Evolutionary conservation across 2,888 invertebrate species (phyloP), one percentile per base, ranked within the genome.

Genomic region (Diarsia brunnea): DNA sequence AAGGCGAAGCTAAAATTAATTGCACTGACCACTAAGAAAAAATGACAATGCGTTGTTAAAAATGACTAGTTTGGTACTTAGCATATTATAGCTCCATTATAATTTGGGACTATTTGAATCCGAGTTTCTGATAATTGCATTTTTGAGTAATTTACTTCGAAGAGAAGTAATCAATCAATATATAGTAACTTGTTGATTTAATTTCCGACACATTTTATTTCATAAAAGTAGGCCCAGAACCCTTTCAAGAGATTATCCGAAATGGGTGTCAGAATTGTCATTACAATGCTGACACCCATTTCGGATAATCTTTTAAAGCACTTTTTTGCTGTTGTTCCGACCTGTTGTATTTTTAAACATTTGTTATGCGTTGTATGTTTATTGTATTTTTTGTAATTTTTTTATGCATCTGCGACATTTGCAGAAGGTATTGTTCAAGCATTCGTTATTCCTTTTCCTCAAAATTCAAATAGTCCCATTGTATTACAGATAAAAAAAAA

Each of bases 61-160:
- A 94, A 94, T 94, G 94, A 94, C 94, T 94, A 94, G 94, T 63
- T 63, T 43, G 43, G 43, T 90, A 91, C 78, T 84, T 85, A 90
- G 89, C 77, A 79, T 85, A 86, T 84, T 83, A 89, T 84, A 87
- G 75, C 79, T 78, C 58, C 27, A 11, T 76, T 78, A 63, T 60
- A 58, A 63, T 27, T 83, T 82, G 78, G 64, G 73, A 74, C 78
- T 82, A 84, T 73, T 85, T 79, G 79, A 78, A 84, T 82, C 16
- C 38, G 63, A 60, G 19, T 60, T 69, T n/a, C 21, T 53, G 43
- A 19, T 43, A 31, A 5, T 51, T 64, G 27, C 11, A 27, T 69
- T 55, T 45, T n/a, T 19, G 8, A 31, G 11, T 2, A 24, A 45
- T 12, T 10, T 21, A 67, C 2, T 27, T 60, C 21, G 10, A 7